These are phyloP conservation scores for Sepiola atlantica DNA, from an alignment of 2,888 invertebrate species.

Conservation along the genomic window DNA sequence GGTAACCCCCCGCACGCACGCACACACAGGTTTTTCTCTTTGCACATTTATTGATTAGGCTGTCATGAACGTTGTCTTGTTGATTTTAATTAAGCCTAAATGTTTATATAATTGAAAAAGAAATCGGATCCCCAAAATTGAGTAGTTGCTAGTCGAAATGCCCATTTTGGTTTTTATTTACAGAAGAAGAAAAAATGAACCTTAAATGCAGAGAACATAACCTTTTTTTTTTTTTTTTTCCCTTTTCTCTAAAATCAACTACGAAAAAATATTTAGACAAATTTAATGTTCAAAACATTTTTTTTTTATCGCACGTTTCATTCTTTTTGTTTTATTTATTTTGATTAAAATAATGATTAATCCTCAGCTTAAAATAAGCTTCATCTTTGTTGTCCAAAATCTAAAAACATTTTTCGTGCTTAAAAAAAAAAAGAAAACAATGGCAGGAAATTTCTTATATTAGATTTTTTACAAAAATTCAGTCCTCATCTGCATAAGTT, in stretches of 20 bases:
- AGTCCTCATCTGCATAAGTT: neutral
- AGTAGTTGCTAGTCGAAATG: neutral
- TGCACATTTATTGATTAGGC: neutral
- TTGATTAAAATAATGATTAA: neutral
- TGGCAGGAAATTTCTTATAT: neutral
- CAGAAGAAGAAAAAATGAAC: too few relatives aligned
- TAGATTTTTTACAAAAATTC: neutral
- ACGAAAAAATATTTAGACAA: neutral
- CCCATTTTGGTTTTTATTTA: neutral
- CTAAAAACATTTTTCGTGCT: neutral
- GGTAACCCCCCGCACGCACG: too few relatives aligned
- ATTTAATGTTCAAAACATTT: neutral
- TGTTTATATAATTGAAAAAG: neutral
- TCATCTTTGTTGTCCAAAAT: slow-evolving; percentile 16
- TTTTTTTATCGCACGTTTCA: neutral
- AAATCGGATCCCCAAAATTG: neutral
- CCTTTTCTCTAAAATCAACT: neutral
- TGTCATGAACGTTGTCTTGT: neutral
- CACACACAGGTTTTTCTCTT: neutral
- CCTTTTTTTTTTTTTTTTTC: neutral
- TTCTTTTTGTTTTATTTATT: neutral
- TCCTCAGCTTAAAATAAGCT: neutral
- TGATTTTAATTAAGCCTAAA: neutral
- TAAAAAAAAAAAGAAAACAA: neutral
- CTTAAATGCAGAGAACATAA: neutral